Evolutionary conservation across 2,113 vertebrate species (phyloP), one percentile per base, ranked within the genome.

Genomic region (Atlantisia rogersi): DNA sequence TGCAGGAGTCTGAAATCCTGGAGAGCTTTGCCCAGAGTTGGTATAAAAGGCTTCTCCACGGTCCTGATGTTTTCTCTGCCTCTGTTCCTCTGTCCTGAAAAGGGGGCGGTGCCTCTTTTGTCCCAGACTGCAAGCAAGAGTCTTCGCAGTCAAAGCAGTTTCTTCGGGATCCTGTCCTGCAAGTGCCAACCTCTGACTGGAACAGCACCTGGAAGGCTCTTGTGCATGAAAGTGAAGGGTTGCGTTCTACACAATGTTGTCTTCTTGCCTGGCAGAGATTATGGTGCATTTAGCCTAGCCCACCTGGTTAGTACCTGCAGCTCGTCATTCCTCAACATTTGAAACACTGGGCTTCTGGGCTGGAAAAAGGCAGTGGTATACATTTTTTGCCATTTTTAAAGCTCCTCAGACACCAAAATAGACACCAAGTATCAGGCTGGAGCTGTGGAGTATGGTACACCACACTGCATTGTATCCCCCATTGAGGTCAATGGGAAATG

Each of bases 231-330:
- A 83, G 56, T 64, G 53, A 58, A 78, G 63, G 15, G 53, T 9
- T 20, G 4, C 3, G 2, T 48, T 26, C 37, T 62, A 21, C 0
- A 1, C 22, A 60, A 28, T 28, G 44, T 42, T 20, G 8, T 74
- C n/a, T 26, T 46, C 56, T 87, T 55, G n/a, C 39, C 32, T 83
- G 46, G 39, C 24, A 32, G 80, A 46, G 17, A 4, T 77, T 78
- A 17, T 0, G 1, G 39, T 50, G 11, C 28, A 7, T 50, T 87
- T 67, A 56, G 29, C 24, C 21, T 44, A 50, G 58, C 44, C 17
- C 32, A 20, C 1, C 1, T 15, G 31, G 42, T 37, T 32, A 63
- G 19, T 0, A 0, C 39, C 44, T 26, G 60, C 44, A 65, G 35
- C 39, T 56, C 40, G 29, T 70, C 24, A 2, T 37, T 74, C 19